A percentile compares a stretch with the other conserved stretches of the same genome.
Conservation (phyloP, 2,113 vertebrate species). For the Tautogolabrus adspersus region DNA sequence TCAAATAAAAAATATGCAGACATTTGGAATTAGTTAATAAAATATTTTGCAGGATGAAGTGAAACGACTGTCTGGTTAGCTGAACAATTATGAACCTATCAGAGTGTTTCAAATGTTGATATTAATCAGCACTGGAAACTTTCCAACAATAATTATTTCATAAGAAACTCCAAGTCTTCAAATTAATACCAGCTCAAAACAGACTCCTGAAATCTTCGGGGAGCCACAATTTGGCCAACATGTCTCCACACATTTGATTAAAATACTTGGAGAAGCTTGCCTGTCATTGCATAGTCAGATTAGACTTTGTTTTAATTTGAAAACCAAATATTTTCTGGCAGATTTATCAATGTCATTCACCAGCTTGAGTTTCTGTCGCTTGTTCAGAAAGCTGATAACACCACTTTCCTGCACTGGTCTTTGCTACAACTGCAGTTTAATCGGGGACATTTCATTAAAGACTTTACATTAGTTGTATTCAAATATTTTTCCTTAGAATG, state of each 20-base stretch:
- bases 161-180: neutral
- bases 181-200: neutral
- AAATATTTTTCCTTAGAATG: neutral
- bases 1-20: too few species aligned
- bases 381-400: constrained; percentile 14
- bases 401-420: neutral
- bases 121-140: neutral
- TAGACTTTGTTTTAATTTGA: neutral
- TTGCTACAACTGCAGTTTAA: neutral
- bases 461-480: neutral
- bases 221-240: neutral
- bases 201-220: neutral
- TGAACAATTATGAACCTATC: neutral
- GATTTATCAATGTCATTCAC: neutral
- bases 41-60: too few species aligned
- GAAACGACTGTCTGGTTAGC: neutral
- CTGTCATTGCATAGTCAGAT: neutral
- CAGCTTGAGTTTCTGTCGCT: neutral
- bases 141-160: neutral
- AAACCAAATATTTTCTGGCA: neutral
- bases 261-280: neutral
- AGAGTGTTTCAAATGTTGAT: neutral
- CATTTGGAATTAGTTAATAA: too few species aligned
- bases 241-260: constrained; percentile 1
- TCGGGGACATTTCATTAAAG: neutral